A percentile compares a stretch with the other conserved stretches of the same genome.
phyloP scores from a whole-genome alignment of 2,888 invertebrate genomes.

The Drosophila stalkeri region DNA sequence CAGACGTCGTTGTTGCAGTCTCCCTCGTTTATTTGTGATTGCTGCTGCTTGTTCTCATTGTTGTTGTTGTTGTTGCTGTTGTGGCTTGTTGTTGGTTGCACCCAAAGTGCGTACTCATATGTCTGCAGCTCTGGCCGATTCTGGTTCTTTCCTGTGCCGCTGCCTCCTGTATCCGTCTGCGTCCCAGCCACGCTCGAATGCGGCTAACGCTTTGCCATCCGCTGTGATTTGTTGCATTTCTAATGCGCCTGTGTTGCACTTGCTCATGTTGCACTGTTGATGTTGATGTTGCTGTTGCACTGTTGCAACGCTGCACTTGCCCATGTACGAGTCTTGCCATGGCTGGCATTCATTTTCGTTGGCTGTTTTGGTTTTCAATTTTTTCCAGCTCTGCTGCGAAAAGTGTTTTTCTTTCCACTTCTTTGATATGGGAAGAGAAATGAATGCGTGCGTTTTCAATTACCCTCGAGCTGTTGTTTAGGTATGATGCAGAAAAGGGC shows the following conservation, averaged over 20 bases:
- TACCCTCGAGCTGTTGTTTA: conserved; percentile 59
- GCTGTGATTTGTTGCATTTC: conserved; percentile 77
- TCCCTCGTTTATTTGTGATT: conserved; percentile 60
- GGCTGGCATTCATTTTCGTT: conserved; percentile 65
- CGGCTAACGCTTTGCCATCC: conserved; percentile 45
- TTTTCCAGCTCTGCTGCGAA: conserved; percentile 56
- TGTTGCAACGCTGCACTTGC: conserved; percentile 57
- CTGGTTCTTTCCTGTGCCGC: conserved; percentile 60
- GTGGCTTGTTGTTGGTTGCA: conserved; percentile 61
- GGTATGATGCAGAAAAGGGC: conserved; percentile 48
- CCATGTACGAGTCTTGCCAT: conserved; percentile 39
- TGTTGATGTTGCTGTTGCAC: conserved; percentile 36
- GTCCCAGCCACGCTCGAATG: conserved; percentile 49
- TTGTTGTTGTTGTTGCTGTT: conserved; percentile 27
- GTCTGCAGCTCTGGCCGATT: conserved; percentile 46
- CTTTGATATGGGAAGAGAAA: conserved; percentile 24
- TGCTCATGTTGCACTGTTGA: conserved; percentile 61
- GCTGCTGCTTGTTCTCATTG: conserved; percentile 37
- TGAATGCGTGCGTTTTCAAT: conserved; percentile 71
- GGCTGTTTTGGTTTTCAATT: conserved; percentile 64
- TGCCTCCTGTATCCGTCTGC: conserved; percentile 27
- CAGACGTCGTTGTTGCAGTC: conserved; percentile 65
- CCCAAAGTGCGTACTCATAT: conserved; percentile 75
- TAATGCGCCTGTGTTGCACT: conserved; percentile 75
- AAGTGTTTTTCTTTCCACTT: conserved; percentile 38